Evolutionary conservation across 2,888 invertebrate species (phyloP).

Genomic region (Bruchidius siliquastri): DNA sequence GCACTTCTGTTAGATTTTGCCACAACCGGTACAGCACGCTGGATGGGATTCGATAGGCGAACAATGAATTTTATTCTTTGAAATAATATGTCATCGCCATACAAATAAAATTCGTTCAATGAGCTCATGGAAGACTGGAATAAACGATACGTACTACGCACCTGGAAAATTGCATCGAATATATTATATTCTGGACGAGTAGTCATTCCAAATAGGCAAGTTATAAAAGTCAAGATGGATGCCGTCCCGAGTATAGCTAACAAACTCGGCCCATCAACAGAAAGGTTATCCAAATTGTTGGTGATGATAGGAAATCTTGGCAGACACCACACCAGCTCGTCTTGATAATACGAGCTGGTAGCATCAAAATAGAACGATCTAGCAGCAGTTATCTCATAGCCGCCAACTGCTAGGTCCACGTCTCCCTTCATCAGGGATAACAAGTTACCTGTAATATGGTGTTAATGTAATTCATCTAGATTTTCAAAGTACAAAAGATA

Average conservation of each 20-base stretch:
- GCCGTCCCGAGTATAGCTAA: background rate
- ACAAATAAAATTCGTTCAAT: too few relatives aligned
- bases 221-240: background rate
- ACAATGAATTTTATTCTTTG: too few relatives aligned
- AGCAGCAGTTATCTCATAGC: constrained; percentile 32
- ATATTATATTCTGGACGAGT: background rate
- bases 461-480: background rate
- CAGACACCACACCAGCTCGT: constrained; percentile 39
- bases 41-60: too few relatives aligned
- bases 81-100: too few relatives aligned
- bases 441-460: background rate
- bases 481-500: too few relatives aligned
- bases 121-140: too few relatives aligned
- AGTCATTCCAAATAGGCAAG: background rate
- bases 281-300: background rate
- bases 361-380: constrained; percentile 33
- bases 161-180: background rate
- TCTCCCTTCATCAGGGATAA: constrained; percentile 11
- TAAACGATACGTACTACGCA: background rate
- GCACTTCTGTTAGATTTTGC: too few relatives aligned
- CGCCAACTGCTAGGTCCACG: constrained; percentile 37
- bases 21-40: too few relatives aligned
- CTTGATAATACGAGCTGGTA: constrained; percentile 33
- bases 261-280: background rate
- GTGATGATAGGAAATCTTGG: constrained; percentile 30